phyloP scores from a whole-genome alignment of 2,797 vertebrate genomes.

The Dendrocincla fuliginosa region DNA sequence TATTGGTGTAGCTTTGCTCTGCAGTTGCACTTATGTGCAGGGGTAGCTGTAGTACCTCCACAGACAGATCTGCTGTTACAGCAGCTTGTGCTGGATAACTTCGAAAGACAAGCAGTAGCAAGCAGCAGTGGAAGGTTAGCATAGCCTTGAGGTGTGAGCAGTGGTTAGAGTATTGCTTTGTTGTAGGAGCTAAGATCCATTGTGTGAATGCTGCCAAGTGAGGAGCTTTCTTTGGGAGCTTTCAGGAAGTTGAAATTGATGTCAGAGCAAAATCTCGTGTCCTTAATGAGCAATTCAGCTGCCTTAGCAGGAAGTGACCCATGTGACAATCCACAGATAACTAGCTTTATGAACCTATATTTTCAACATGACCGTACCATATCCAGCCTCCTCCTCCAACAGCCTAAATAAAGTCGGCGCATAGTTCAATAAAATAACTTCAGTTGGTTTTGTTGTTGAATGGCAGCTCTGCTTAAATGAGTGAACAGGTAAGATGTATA shows the following conservation, averaged over 20 bases:
- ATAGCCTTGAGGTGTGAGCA: neutral
- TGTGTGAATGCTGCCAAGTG: neutral
- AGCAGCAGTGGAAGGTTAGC: neutral
- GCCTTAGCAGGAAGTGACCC: neutral
- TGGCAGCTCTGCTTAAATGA: neutral
- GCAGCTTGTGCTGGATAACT: neutral
- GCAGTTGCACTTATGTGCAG: neutral
- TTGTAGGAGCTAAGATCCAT: neutral
- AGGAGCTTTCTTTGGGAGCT: neutral
- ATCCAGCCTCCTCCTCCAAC: neutral
- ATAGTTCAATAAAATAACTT: neutral
- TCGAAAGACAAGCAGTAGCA: neutral
- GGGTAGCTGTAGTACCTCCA: neutral
- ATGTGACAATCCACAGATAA: conserved; percentile 1
- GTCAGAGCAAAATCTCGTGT: neutral
- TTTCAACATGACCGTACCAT: conserved; percentile 2
- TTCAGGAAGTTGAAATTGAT: neutral
- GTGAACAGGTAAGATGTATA: neutral
- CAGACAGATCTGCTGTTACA: neutral
- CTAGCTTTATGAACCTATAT: neutral
- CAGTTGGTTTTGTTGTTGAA: neutral
- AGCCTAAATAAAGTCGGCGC: neutral
- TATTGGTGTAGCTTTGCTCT: neutral
- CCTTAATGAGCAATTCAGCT: conserved; percentile 43
- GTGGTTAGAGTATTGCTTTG: neutral